phyloP scores from a whole-genome alignment of 1,140 invertebrate species.

The Trypoxylus dichotomus region DNA sequence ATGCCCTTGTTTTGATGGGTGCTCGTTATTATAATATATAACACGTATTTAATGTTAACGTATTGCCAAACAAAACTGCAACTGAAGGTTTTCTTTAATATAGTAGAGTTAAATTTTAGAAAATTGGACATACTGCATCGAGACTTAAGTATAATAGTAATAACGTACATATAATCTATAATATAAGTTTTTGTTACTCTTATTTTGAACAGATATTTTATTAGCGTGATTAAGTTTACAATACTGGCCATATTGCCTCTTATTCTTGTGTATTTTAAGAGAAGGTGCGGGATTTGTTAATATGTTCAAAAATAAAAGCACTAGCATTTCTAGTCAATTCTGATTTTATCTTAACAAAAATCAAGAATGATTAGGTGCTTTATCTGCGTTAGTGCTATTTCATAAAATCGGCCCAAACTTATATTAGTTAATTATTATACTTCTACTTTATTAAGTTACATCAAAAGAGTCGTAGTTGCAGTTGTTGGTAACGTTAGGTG shows the following conservation, averaged over 20 bases:
- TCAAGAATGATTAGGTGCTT: not conserved
- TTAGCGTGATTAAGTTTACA: not conserved
- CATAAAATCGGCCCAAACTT: not conserved
- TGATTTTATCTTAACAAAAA: not conserved
- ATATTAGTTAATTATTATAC: not conserved
- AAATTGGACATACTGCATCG: constrained; percentile 7
- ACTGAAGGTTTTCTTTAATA: not conserved
- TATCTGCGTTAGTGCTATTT: not conserved
- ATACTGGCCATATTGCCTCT: constrained; percentile 3
- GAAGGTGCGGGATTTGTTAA: not conserved
- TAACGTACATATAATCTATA: not conserved
- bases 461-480: not conserved
- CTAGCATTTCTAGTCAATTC: not conserved
- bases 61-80: constrained; percentile 11
- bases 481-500: constrained; percentile 1
- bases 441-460: not conserved
- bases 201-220: constrained; percentile 13
- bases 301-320: not conserved
- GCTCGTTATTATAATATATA: not conserved
- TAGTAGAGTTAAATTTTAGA: constrained; percentile 5
- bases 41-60: constrained; percentile 12
- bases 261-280: not conserved
- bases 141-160: constrained; percentile 21
- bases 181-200: not conserved
- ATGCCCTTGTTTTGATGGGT: not conserved